These are phyloP conservation scores for Agapetus fuscipes DNA, from an alignment of 2,888 invertebrate species.

Conservation along the genomic window DNA sequence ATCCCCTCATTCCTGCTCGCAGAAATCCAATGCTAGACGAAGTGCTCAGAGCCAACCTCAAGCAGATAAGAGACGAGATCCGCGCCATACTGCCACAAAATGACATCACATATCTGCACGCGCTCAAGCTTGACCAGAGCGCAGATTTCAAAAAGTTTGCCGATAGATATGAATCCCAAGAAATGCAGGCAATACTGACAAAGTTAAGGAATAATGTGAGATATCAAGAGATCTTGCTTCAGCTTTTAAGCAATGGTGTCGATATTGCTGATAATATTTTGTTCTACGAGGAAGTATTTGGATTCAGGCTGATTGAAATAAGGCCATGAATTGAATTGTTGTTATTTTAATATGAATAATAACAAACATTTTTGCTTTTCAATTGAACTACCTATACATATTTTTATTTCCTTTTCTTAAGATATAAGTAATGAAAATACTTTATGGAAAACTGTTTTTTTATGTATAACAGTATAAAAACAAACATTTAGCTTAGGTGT, in stretches of 20 bases:
- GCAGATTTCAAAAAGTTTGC: slow-evolving; percentile 6
- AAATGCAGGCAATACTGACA: neutral
- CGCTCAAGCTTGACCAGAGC: slow-evolving; percentile 5
- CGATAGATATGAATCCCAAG: slow-evolving; percentile 2
- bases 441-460: too few relatives aligned
- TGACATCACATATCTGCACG: slow-evolving; percentile 5
- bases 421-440: too few relatives aligned
- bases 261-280: slow-evolving; percentile 2
- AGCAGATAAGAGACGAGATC: slow-evolving; percentile 7
- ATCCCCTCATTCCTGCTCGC: neutral
- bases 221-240: neutral
- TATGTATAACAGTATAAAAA: too few relatives aligned
- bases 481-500: too few relatives aligned
- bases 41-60: neutral
- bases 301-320: slow-evolving; percentile 1
- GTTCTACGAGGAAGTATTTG: slow-evolving; percentile 5
- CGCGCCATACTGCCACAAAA: slow-evolving; percentile 6
- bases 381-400: too few relatives aligned
- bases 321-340: slow-evolving; percentile 1
- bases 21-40: neutral
- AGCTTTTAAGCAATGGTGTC: slow-evolving; percentile 4
- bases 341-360: too few relatives aligned
- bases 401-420: too few relatives aligned
- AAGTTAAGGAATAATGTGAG: neutral
- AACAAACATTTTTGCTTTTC: too few relatives aligned